Conservation (phyloP, 2,113 vertebrate genomes). For the Semnornis frantzii region DNA sequence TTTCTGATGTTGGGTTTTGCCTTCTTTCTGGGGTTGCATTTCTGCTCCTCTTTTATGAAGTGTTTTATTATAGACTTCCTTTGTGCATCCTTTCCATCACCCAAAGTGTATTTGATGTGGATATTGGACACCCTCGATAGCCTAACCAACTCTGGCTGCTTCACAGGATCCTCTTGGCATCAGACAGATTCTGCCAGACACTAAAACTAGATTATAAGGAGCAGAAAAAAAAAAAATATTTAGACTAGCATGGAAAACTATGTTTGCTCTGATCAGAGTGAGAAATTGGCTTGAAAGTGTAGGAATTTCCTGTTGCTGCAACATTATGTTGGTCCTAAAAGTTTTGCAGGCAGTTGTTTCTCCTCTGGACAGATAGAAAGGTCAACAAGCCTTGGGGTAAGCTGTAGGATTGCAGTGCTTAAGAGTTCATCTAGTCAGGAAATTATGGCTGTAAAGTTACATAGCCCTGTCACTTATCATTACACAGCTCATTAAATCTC, state of each 20-base stretch:
- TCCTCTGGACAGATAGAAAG: conserved; percentile 39
- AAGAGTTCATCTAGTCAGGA: conserved; percentile 77
- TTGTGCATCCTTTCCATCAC: conserved; percentile 1
- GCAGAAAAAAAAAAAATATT: conserved; percentile 33
- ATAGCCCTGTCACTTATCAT: conserved; percentile 77
- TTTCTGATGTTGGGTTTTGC: neutral
- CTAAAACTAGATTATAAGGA: conserved; percentile 2
- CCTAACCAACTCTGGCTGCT: neutral
- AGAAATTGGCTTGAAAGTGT: conserved; percentile 16
- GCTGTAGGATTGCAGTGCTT: conserved; percentile 17
- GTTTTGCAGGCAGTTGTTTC: neutral
- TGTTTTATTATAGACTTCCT: conserved; percentile 33
- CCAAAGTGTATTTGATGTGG: conserved; percentile 19
- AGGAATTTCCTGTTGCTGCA: neutral
- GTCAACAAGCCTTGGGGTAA: conserved; percentile 47
- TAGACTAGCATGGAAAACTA: neutral
- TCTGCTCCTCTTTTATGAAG: conserved; percentile 40
- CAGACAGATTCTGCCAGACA: neutral
- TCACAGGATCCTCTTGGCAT: conserved; percentile 26
- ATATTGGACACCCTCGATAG: conserved; percentile 26
- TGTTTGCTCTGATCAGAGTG: conserved; percentile 1
- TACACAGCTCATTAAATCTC: conserved; percentile 80
- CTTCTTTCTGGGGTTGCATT: neutral
- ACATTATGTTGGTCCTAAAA: neutral
- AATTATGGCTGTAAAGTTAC: conserved; percentile 76